Percentiles rank a stretch among this genome's conserved stretches.
Evolutionary conservation across 1,140 invertebrate genomes (phyloP).

Genomic region (Cotesia vestalis): DNA sequence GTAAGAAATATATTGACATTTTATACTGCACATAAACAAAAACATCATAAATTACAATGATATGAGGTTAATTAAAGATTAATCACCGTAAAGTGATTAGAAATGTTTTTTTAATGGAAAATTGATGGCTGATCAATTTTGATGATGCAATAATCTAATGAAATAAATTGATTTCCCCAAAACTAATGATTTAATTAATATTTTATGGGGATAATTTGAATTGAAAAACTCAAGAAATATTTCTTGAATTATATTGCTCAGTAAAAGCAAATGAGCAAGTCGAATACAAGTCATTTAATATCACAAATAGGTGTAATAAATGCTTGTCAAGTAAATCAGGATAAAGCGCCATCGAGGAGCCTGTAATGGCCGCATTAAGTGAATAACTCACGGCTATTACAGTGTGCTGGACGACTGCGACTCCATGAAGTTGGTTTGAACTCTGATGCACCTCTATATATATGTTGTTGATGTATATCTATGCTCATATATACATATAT

Average conservation of each 20-base stretch:
- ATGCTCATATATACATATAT: constrained; percentile 10
- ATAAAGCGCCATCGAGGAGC: constrained; percentile 62
- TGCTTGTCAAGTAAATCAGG: constrained; percentile 64
- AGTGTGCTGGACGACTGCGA: constrained; percentile 32
- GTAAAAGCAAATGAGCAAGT: constrained; percentile 9
- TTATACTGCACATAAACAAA: too few relatives aligned
- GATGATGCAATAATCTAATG: too few relatives aligned
- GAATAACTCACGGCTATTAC: constrained; percentile 59
- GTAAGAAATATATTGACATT: too few relatives aligned
- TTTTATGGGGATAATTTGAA: too few relatives aligned
- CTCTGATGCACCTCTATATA: constrained; percentile 18
- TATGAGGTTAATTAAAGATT: too few relatives aligned
- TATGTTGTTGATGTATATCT: constrained; percentile 30
- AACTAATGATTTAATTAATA: too few relatives aligned
- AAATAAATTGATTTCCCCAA: too few relatives aligned
- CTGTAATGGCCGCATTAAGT: constrained; percentile 63
- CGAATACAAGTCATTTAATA: constrained; percentile 33
- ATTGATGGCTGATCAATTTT: too few relatives aligned
- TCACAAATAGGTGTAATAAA: constrained; percentile 57
- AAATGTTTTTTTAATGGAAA: too few relatives aligned
- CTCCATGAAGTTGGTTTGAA: too few relatives aligned
- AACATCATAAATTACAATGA: too few relatives aligned
- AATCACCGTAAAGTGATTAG: too few relatives aligned
- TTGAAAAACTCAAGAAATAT: not conserved
- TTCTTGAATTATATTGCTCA: constrained; percentile 7